Base-by-base conservation (phyloP, 2,797 vertebrate genomes). In the Oryzias sinensis region DNA sequence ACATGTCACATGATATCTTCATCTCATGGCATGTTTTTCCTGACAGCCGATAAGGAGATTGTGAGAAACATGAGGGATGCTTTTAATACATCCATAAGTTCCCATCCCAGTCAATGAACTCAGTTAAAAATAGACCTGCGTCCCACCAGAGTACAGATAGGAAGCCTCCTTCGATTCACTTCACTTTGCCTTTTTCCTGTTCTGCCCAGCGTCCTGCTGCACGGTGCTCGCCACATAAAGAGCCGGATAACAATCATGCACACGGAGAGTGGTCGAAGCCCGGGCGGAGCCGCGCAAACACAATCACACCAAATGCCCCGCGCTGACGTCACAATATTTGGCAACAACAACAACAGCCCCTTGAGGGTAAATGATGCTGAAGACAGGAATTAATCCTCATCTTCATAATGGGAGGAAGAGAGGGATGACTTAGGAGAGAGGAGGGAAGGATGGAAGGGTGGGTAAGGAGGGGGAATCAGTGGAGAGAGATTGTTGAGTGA, bases 401-500 rank as follows among this genome's bases (percentile, higher is more conserved):
- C 42, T 53, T 70, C 48, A 67, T 73, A 72, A 84, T 76, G 17
- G 33, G 70, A 78, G 80, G 81, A 76, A 82, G 62, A 65, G 29
- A 9, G 60, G 63, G 59, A 69, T 79, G 66, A 76, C 68, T 5
- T 56, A 59, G 50, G 18, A 45, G 59, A 27, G 48, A 22, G 27
- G 22, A 43, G 42, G 49, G 25, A 58, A 48, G 50, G 49, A 58
- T 43, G 50, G 49, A 37, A 40, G 17, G 47, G 68, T 56, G 53
- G 43, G 20, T 41, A 29, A 68, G 72, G 73, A 74, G 80, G 62
- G 62, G 67, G 76, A 70, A 51, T 70, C 42, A 24, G 68, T 5
- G 72, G 60, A 70, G 74, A 59, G 59, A 51, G 55, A 77, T 76
- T 74, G 88, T 70, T 88, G 87, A 89, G 80, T 89, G 90, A 91